phyloP scores from a whole-genome alignment of 2,888 invertebrate species.

The Euproctis similis region DNA sequence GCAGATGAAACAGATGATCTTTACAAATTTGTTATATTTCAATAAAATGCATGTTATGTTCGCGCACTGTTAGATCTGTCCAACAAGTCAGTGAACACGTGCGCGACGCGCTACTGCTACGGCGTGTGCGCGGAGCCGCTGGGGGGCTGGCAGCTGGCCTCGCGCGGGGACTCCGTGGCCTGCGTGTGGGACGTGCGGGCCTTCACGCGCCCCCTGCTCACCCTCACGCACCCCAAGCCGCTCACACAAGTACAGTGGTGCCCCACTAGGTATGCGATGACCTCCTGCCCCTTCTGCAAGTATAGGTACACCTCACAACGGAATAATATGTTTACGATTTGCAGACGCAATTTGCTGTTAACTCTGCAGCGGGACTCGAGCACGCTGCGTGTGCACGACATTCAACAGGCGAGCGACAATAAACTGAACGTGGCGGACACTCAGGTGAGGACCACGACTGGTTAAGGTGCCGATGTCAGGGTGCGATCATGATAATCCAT shows the following conservation, averaged over 20 bases:
- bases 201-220: slow-evolving; percentile 88
- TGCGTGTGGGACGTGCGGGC: slow-evolving; percentile 92
- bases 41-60: no score
- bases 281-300: no score
- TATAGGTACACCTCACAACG: no score
- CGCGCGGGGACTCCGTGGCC: slow-evolving; percentile 87
- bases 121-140: slow-evolving; percentile 88
- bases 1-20: no score
- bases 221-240: slow-evolving; percentile 79
- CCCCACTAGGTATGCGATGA: slow-evolving; percentile 83
- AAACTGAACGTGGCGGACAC: slow-evolving; percentile 25
- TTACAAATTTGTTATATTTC: no score
- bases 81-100: slow-evolving; percentile 79
- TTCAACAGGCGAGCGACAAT: slow-evolving; percentile 68
- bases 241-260: slow-evolving; percentile 90
- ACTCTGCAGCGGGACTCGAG: slow-evolving; percentile 87
- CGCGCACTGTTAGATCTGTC: slow-evolving; percentile 78
- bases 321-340: slow-evolving; percentile 6
- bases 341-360: slow-evolving; percentile 83
- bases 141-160: slow-evolving; percentile 86
- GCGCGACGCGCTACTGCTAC: slow-evolving; percentile 87
- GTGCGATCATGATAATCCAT: no score
- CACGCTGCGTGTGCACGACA: slow-evolving; percentile 88
- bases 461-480: no score
- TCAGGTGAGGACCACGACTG: no score